Percentiles rank a stretch among this genome's conserved stretches.
Conservation (phyloP, 2,797 vertebrate species). For the Anomalospiza imberbis region DNA sequence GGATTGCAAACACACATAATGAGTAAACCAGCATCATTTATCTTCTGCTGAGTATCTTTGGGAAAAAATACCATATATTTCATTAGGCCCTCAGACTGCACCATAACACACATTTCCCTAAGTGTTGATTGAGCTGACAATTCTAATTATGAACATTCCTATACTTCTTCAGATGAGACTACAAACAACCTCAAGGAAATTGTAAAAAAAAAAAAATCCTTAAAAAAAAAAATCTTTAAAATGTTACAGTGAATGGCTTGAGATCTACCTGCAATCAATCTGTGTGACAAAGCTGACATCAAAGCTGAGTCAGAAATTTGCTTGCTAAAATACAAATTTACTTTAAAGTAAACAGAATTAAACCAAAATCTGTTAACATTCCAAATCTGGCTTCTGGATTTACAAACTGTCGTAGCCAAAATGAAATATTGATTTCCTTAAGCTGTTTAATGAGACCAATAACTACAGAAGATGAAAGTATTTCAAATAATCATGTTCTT, state of each 20-base stretch:
- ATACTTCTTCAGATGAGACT: not conserved
- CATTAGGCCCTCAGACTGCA: not conserved
- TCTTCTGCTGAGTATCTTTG: not conserved
- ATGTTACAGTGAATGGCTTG: not conserved
- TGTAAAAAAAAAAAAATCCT: fast-evolving
- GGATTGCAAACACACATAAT: not conserved
- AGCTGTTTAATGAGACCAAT: constrained; percentile 11
- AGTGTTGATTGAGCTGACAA: not conserved
- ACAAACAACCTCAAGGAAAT: not conserved
- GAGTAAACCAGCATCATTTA: not conserved
- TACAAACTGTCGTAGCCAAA: not conserved
- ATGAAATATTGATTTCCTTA: constrained; percentile 3
- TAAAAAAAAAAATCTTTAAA: not conserved
- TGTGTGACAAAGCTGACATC: not conserved
- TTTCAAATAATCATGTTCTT: not conserved
- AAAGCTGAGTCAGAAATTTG: not conserved
- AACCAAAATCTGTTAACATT: not conserved
- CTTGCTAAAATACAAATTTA: not conserved
- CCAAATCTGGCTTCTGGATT: not conserved
- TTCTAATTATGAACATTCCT: not conserved
- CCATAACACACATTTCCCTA: not conserved
- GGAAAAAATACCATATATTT: not conserved
- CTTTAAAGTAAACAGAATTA: not conserved
- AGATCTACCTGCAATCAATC: not conserved
- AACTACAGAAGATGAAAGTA: constrained; percentile 1